These are phyloP conservation scores for Lophius piscatorius DNA, from an alignment of 2,113 vertebrate genomes.

Conservation along the genomic window DNA sequence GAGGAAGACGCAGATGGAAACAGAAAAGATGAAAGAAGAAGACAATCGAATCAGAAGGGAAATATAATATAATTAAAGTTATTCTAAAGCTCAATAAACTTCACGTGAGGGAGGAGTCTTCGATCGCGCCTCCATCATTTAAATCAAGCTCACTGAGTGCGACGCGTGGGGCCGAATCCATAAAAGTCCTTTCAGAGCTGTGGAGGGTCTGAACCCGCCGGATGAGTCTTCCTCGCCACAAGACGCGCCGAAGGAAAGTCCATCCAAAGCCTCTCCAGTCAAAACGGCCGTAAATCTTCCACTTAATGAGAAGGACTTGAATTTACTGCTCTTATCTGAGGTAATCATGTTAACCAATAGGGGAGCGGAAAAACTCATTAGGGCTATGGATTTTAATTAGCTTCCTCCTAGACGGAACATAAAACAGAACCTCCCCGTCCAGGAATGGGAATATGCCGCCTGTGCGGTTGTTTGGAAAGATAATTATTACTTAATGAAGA, in stretches of 20 bases:
- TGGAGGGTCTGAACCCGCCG: slow-evolving; percentile 2
- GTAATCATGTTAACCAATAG: slow-evolving; percentile 78
- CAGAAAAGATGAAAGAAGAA: background rate
- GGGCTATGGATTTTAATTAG: slow-evolving; percentile 79
- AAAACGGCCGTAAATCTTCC: slow-evolving; percentile 66
- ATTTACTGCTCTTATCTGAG: slow-evolving; percentile 76
- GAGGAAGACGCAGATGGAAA: no score
- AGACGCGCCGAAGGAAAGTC: slow-evolving; percentile 40
- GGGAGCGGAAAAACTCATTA: slow-evolving; percentile 76
- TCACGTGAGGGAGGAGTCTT: no score
- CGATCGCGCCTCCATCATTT: background rate
- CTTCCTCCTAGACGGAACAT: slow-evolving; percentile 60
- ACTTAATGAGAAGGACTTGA: slow-evolving; percentile 74
- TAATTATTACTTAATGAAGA: slow-evolving; percentile 46
- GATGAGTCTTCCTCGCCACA: slow-evolving; percentile 6
- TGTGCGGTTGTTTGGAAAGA: slow-evolving; percentile 34
- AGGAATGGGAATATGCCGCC: slow-evolving; percentile 43
- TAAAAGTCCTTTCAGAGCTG: slow-evolving; percentile 20
- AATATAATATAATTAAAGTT: background rate
- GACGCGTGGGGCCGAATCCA: slow-evolving; percentile 6
- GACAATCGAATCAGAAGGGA: no score
- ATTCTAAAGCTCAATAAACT: background rate
- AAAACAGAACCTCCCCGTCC: slow-evolving; percentile 53
- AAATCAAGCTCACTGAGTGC: background rate
- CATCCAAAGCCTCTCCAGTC: slow-evolving; percentile 43